Base-by-base conservation (phyloP, 2,888 invertebrate species). In the Mamestra brassicae region DNA sequence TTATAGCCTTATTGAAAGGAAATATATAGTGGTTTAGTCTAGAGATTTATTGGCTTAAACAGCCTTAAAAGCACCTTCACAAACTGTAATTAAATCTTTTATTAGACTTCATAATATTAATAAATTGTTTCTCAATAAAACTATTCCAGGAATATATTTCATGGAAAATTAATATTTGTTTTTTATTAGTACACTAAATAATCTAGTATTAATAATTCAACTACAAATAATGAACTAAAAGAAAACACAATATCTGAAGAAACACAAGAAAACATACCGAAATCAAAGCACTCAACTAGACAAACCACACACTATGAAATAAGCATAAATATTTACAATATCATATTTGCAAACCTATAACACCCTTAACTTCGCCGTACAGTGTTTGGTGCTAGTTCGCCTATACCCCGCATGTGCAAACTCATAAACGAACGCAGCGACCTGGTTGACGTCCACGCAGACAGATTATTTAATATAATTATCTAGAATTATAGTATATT, bases 1-100 rank as follows among this genome's bases (percentile, higher is more conserved):
- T 79, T 67, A 86, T 74, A 66, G 68, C 70, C 57, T 78, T 80
- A 87, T 85, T 80, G 78, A 80, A 80, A 66, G 80, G 63, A 76
- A 79, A 83, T 80, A 79, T 70, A 74, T 76, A 65, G 72, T 74
- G 60, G 71, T 65, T 74, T 64, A 45, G 13, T 36, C 50, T 66
- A 52, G 11, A 80, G 75, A 84, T 82, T 82, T 72, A 82, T 81
- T 38, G 26, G 62, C 47, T 54, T 6, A 60, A 55, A 74, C 15
- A 58, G 4, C 47, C 38, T 57, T 68, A 42, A 26, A 71, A 52
- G 36, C 58, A 60, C 47, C 15, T 61, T 7, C 7, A 55, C 3
- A 26, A 45, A 68, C 55, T 58, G 11, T 57, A 57, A 77, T 80
- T 64, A 34, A 55, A 67, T 70, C 55, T 71, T 8, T 58, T 45